Evolutionary conservation across 1,140 invertebrate genomes (phyloP).

Genomic region (Bombus balteatus): DNA sequence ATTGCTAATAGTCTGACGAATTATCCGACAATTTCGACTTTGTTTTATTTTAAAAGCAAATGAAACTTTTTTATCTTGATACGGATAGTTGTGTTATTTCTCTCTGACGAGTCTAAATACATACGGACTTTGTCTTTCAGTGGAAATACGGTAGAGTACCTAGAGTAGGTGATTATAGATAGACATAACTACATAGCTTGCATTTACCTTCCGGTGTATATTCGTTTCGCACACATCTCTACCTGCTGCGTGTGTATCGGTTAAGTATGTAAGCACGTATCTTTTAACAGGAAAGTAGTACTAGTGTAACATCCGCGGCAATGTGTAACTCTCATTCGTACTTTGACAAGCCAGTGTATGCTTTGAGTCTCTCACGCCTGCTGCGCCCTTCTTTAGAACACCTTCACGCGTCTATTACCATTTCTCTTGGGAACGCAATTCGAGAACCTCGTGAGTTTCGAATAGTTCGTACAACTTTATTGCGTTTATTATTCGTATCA

Average conservation of each 20-base stretch:
- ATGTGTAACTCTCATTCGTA: slow-evolving; percentile 10
- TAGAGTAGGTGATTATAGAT: background rate
- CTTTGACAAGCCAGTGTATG: slow-evolving; percentile 2
- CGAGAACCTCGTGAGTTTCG: background rate
- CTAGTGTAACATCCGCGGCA: background rate
- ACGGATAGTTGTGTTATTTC: no score
- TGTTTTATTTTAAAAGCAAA: no score
- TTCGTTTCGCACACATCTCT: background rate
- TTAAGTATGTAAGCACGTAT: background rate
- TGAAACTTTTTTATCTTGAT: no score
- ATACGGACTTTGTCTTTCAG: background rate
- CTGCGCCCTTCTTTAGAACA: background rate
- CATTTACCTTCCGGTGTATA: background rate
- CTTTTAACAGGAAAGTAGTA: background rate
- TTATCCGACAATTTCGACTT: no score
- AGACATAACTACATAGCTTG: background rate
- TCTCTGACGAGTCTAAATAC: no score
- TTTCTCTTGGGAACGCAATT: background rate
- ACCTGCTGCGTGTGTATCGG: background rate
- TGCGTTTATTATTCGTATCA: background rate
- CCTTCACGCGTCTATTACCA: background rate
- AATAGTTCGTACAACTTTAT: background rate
- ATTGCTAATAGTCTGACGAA: no score
- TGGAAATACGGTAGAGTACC: background rate
- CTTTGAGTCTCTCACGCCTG: slow-evolving; percentile 11